A percentile compares a stretch with the other conserved stretches of the same genome.
Conservation (phyloP, 53 echinoderm and acorn worm species). For the Astropecten irregularis region DNA sequence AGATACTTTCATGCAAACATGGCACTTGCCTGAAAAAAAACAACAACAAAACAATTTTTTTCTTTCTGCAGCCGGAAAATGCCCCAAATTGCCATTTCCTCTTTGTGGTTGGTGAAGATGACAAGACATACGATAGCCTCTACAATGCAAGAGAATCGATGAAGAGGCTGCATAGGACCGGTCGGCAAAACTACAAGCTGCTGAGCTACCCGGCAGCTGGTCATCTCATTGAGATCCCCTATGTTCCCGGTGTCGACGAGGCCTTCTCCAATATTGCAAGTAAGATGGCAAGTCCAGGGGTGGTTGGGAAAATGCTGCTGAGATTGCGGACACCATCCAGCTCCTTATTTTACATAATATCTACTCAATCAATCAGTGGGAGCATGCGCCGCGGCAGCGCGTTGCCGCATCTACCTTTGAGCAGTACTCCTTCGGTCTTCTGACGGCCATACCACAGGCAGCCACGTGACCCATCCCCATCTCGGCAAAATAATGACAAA, state of each 20-base stretch:
- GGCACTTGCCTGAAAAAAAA: background rate
- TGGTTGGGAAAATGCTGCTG: background rate
- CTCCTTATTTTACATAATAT: too few species aligned
- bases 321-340: too few species aligned
- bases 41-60: background rate
- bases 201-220: constrained; percentile 42
- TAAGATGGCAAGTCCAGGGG: too few species aligned
- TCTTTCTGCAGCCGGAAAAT: constrained; percentile 22
- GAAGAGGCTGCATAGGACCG: constrained; percentile 1
- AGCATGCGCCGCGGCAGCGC: too few species aligned
- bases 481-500: too few species aligned
- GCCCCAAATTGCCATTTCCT: constrained; percentile 8
- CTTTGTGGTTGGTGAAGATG: constrained; percentile 8
- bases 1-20: background rate
- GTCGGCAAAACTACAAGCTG: constrained; percentile 28
- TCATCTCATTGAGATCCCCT: constrained; percentile 49
- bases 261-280: background rate
- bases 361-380: too few species aligned
- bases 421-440: too few species aligned
- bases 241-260: background rate
- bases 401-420: too few species aligned
- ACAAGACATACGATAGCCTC: background rate
- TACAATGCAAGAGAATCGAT: background rate
- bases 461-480: too few species aligned
- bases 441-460: too few species aligned